These are phyloP conservation scores for Pseudorhombus dupliciocellatus DNA, from an alignment of 2,113 vertebrate species.

Conservation along the genomic window DNA sequence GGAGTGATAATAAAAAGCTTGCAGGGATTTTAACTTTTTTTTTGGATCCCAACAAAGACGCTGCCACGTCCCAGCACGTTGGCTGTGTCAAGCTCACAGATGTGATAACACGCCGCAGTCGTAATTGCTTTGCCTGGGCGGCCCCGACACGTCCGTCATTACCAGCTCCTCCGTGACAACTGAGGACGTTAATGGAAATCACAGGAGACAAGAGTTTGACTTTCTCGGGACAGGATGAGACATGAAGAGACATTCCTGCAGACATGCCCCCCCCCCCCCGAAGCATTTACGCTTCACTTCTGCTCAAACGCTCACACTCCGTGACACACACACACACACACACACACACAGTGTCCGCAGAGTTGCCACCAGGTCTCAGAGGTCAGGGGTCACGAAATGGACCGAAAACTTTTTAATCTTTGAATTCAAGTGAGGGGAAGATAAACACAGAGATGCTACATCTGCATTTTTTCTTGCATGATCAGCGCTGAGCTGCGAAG, in stretches of 20 bases:
- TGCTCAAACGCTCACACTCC: neutral
- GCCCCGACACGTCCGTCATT: slow-evolving; percentile 23
- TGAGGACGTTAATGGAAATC: slow-evolving; percentile 11
- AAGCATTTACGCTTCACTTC: neutral
- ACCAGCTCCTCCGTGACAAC: slow-evolving; percentile 20
- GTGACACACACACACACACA: too few species aligned
- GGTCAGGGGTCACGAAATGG: neutral
- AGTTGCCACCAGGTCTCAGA: neutral
- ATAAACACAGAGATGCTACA: slow-evolving; percentile 7
- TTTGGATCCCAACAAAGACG: slow-evolving; percentile 29
- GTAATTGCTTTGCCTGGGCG: slow-evolving; percentile 37
- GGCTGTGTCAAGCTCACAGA: neutral
- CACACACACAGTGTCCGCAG: neutral
- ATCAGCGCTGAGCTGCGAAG: slow-evolving; percentile 15
- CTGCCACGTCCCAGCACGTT: slow-evolving; percentile 8
- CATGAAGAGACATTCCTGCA: slow-evolving; percentile 38
- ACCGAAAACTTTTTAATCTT: neutral
- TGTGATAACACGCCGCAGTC: slow-evolving; percentile 27
- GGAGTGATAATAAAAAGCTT: slow-evolving; percentile 45
- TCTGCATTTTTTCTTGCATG: slow-evolving; percentile 15
- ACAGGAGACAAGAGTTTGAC: neutral
- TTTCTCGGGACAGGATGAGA: slow-evolving; percentile 45
- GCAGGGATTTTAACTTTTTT: neutral
- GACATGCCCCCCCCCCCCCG: slow-evolving; percentile 6
- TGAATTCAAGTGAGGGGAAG: neutral